Percentiles rank a stretch among this genome's conserved stretches.
Evolutionary conservation across 92 coral and sea anemone genomes (phyloP).

Genomic region (Phenganax marumi): DNA sequence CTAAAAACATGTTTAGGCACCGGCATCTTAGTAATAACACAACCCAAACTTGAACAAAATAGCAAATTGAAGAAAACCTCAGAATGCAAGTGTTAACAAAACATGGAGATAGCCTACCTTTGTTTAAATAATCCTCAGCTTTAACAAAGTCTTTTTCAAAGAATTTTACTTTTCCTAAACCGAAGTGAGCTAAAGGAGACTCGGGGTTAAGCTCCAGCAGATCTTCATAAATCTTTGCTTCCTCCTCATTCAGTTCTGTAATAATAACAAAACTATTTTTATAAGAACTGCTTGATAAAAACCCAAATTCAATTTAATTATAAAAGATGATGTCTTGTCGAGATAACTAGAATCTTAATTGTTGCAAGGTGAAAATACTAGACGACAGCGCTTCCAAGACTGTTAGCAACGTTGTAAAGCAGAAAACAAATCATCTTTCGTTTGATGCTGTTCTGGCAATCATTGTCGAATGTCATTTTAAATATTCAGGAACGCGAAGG

Average conservation of each 20-base stretch:
- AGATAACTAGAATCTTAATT: no score
- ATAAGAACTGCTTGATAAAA: background rate
- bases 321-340: background rate
- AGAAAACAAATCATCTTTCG: no score
- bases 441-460: no score
- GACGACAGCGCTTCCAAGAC: no score
- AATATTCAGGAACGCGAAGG: no score
- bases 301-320: background rate
- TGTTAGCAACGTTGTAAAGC: no score
- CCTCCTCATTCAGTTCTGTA: constrained; percentile 33
- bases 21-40: background rate
- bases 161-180: constrained; percentile 70
- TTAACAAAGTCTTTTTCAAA: constrained; percentile 41
- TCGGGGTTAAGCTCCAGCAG: constrained; percentile 65
- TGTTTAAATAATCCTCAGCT: constrained; percentile 55
- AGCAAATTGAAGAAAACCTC: background rate
- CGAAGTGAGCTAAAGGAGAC: constrained; percentile 69
- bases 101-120: no score
- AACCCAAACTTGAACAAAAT: background rate
- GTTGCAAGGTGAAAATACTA: no score
- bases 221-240: constrained; percentile 55
- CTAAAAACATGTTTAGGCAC: no score
- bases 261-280: no score
- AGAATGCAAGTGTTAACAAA: no score
- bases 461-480: no score